Percentiles rank a stretch among this genome's conserved stretches.
These are phyloP conservation scores for Aphyosemion australe DNA, from an alignment of 2,113 vertebrate genomes.

Conservation along the genomic window DNA sequence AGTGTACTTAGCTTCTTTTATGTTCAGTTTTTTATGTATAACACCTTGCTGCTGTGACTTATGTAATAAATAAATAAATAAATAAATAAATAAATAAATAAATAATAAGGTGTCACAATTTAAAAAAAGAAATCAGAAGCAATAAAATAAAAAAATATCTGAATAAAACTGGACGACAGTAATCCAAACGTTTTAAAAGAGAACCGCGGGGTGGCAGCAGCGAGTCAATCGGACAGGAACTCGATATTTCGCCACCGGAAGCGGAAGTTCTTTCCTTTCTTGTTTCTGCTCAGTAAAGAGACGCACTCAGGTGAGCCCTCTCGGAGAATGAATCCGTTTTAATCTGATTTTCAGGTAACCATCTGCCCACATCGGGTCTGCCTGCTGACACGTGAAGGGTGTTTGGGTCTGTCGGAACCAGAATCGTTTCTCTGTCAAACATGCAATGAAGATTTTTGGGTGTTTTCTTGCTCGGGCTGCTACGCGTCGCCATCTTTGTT, in stretches of 20 bases:
- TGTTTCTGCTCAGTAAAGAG: slow-evolving; percentile 71
- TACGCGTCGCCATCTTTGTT: slow-evolving; percentile 42
- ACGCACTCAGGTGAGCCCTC: slow-evolving; percentile 62
- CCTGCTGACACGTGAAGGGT: fast-evolving
- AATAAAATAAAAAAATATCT: too few relatives aligned
- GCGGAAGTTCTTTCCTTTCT: slow-evolving; percentile 75
- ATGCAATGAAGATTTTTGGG: fast-evolving
- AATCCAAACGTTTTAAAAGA: too few relatives aligned
- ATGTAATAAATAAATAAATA: too few relatives aligned
- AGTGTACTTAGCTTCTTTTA: too few relatives aligned
- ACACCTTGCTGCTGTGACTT: too few relatives aligned
- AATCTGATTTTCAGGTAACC: slow-evolving; percentile 22
- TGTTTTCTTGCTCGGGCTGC: neutral
- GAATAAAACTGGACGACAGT: too few relatives aligned
- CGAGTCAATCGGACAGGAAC: slow-evolving; percentile 19
- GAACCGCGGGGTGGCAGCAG: slow-evolving; percentile 38
- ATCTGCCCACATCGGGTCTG: neutral
- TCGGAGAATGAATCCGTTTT: slow-evolving; percentile 14
- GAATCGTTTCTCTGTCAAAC: neutral
- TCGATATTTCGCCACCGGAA: slow-evolving; percentile 65
- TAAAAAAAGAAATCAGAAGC: too few relatives aligned
- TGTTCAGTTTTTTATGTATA: too few relatives aligned
- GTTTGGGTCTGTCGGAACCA: fast-evolving
- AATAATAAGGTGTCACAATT: too few relatives aligned
- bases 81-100: too few relatives aligned